Conservation (phyloP, 2,113 vertebrate genomes). For the Thermophis baileyi region DNA sequence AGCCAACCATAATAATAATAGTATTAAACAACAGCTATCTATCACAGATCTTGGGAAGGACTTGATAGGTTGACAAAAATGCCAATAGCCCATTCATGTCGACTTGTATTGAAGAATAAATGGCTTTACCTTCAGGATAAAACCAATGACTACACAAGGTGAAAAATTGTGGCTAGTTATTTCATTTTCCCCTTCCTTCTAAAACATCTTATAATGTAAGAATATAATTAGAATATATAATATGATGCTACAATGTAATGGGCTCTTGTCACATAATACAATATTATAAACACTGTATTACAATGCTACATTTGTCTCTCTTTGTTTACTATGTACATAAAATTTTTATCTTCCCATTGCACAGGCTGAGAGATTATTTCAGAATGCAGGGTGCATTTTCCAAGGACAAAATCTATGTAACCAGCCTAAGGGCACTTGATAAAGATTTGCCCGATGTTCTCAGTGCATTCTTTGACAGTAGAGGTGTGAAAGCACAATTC, state of each 20-base stretch:
- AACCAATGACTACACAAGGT: not conserved
- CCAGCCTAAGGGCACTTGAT: constrained; percentile 16
- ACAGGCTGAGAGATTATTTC: not conserved
- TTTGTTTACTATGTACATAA: not conserved
- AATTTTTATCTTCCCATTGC: not conserved
- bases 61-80: not conserved
- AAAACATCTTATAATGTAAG: not conserved
- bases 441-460: constrained; percentile 14
- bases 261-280: not conserved
- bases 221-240: constrained; percentile 1
- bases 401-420: constrained; percentile 3
- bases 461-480: not conserved
- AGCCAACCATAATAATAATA: not conserved
- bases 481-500: not conserved
- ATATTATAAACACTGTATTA: not conserved
- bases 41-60: not conserved
- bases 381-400: constrained; percentile 1
- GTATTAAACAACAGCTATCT: not conserved
- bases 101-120: constrained; percentile 3
- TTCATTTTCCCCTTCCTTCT: not conserved
- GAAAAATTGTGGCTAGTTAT: not conserved
- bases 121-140: constrained; percentile 36
- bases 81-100: not conserved
- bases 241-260: not conserved
- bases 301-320: not conserved